Base-by-base conservation (phyloP, 2,888 invertebrate species). In the Phania funesta region DNA sequence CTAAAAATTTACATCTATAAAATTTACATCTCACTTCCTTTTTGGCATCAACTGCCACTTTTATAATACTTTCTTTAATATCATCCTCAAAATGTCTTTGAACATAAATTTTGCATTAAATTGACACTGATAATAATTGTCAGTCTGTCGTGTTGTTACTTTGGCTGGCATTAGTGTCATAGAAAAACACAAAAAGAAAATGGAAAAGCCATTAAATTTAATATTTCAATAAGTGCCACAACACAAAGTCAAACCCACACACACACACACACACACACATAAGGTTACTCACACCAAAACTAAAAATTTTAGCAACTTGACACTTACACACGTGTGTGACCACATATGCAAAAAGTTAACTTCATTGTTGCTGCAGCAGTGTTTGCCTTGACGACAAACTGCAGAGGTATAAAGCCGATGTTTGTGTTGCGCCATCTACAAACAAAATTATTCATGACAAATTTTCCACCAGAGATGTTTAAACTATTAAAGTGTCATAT, bases 401-500 rank as follows among this genome's bases (percentile, higher is more conserved):
- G 29, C 16, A 18, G 0, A 26, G 35, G 41, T 41, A 41, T 38
- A 7, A 7, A 44, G 16, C 7, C 3, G 6, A 16, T 29, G 9
- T 16, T 5, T 18, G 3, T 26, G 13, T 35, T n/a, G n/a, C n/a
- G n/a, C 16, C 58, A 60, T 32, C 29, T 67, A 46, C 44, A 70
- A 65, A 76, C 35, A 48, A 76, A 75, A 67, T 80, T 67, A 77
- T 74, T 81, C 60, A 81, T 52, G 26, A 44, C 11, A 67, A 77
- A 81, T 81, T 81, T 77, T 64, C 76, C 76, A 58, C 71, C 62
- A 73, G 81, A 76, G 77, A 81, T 81, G 7, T 64, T 56, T 64
- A 74, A 77, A 67, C 73, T 56, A 74, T 77, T 62, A 77, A 76
- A 77, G 68, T 81, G 81, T 74, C 73, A 77, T 64, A 81, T 73